Base-by-base conservation (phyloP, 1,140 invertebrate genomes). In the Choristoneura fumiferana region DNA sequence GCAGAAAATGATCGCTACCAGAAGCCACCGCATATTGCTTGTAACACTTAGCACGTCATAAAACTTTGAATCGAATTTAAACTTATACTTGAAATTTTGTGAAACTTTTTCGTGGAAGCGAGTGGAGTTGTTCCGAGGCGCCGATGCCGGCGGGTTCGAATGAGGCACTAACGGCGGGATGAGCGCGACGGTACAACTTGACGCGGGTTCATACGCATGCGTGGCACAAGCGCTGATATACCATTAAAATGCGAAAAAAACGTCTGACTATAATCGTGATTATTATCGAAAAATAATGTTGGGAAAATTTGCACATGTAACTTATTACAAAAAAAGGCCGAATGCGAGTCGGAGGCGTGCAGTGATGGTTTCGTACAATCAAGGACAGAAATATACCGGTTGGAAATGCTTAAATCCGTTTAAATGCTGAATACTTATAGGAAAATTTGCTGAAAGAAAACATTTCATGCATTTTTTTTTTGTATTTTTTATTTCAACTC, bases 141-240 rank as follows among this genome's bases (percentile, higher is more conserved):
- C 75, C 64, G 65, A 34, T 69, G 63, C 62, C 62, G 59, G 60
- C 62, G 68, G 71, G 60, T 65, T 66, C 73, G 60, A 63, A 45
- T 40, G 58, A 64, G 54, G 57, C 67, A 82, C 79, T 82, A 79
- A 71, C 62, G 60, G 6, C 6, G 6, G 22, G 22, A 29, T 29
- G 65, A 52, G 69, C 65, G 66, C 69, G 61, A n/a, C 57, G 61
- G 56, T 63, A 58, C 63, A 52, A 64, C 59, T 67, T 63, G 62
- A 40, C 62, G 63, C 72, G 71, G 73, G 74, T 58, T 77, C 69
- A 77, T 72, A 80, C 81, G 81, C 81, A 80, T 81, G 78, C 76
- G 80, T 29, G 22, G 78, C 81, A 78, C 81, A 80, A 78, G 78
- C 43, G 43, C 43, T 22, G 12, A 49, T 49, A 5, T 17, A 8